Base-by-base conservation (phyloP, 2,888 invertebrate genomes). In the Nineta flava region DNA sequence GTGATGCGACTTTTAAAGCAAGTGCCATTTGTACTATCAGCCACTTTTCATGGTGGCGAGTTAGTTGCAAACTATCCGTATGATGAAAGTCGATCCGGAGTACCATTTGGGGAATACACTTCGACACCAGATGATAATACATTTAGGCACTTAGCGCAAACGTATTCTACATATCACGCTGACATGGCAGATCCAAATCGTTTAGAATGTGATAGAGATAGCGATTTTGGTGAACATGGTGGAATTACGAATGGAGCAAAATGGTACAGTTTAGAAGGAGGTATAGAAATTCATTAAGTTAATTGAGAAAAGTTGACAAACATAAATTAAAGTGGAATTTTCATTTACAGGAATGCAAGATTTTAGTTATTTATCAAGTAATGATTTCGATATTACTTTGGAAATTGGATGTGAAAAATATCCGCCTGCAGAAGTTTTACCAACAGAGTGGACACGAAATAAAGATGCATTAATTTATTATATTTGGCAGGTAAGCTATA, bases 371-470 rank as follows among this genome's bases (percentile, higher is more conserved):
- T 68, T 91, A 54, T 84, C 85, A 15, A 87, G 87, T 46, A 91
- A 91, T 65, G 84, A 86, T 52, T 87, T 90, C 63, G 90, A 91
- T 69, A 76, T 92, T 53, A 92, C 91, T 0, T 68, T 92, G 50
- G 91, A 92, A 65, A 67, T 92, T 49, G 87, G 88, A 12, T 92
- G 91, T 64, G 77, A 81, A 34, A 91, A 91, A 64, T 91, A 87
- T 65, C 83, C 90, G 0, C 60, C 70, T 0, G 73, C 69, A 1
- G 66, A 66, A 3, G 66, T 72, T 1, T 67, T 92, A 52, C 67
- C 73, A 48, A 62, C 66, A 1, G 83, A 86, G 65, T 92, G 91
- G 90, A 68, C 79, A 43, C 75, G 85, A 56, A 92, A 92, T 64
- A 78, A 77, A 55, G 73, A 82, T 19, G 81, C 91, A 2, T 67